Evolutionary conservation across 2,113 vertebrate genomes (phyloP).

Genomic region (Hucho hucho): DNA sequence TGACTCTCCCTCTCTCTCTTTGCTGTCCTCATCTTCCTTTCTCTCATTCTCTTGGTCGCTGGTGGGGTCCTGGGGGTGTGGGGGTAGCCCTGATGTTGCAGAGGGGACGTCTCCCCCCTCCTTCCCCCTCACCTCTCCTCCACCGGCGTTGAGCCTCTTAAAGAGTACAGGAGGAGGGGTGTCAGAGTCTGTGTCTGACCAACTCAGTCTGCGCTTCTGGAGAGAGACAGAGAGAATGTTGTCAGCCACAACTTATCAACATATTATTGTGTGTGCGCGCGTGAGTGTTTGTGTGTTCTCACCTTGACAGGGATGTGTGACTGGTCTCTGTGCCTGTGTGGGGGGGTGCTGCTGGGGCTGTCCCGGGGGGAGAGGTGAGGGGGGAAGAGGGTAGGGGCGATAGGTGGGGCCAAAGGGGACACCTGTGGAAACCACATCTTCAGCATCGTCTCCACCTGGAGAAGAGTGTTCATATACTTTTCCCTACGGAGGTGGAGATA

Average conservation of each 20-base stretch:
- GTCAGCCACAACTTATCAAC: background rate
- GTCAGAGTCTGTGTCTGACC: constrained; percentile 65
- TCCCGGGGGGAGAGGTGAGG: constrained; percentile 37
- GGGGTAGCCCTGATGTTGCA: constrained; percentile 15
- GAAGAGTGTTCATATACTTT: constrained; percentile 84
- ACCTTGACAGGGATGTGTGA: constrained; percentile 76
- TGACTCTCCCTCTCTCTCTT: constrained; percentile 15
- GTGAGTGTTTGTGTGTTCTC: constrained; percentile 37
- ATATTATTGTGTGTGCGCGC: constrained; percentile 1
- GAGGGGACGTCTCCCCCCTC: constrained; percentile 15
- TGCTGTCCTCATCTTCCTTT: constrained; percentile 19
- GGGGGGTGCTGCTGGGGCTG: constrained; percentile 45
- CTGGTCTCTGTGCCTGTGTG: constrained; percentile 76
- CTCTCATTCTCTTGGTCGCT: constrained; percentile 16
- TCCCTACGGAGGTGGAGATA: constrained; percentile 65
- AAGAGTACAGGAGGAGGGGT: constrained; percentile 45
- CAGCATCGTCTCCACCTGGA: constrained; percentile 90
- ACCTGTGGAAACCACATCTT: constrained; percentile 90
- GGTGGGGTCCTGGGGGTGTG: constrained; percentile 5
- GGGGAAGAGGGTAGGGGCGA: constrained; percentile 22
- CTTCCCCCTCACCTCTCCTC: constrained; percentile 38
- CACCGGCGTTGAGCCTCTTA: constrained; percentile 44
- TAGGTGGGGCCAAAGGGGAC: constrained; percentile 26
- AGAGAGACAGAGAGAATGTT: constrained; percentile 14
- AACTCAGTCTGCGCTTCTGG: constrained; percentile 75